Evolutionary conservation across 92 coral and sea anemone genomes (phyloP), one percentile per base, ranked within the genome.

Genomic region (Phenganax marumi): DNA sequence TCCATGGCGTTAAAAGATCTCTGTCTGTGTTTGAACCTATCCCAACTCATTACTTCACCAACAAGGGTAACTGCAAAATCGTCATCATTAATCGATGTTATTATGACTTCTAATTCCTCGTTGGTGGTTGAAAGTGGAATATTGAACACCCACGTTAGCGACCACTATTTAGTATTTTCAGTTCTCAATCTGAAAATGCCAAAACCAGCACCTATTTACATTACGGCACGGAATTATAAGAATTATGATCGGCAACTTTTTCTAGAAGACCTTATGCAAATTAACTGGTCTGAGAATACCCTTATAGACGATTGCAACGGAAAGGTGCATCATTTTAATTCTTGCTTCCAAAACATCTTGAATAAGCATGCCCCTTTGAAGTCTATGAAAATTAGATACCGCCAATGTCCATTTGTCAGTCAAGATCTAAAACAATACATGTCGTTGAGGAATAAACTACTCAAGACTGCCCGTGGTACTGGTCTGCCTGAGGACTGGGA

Each of bases 251-350:
- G 22, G 13, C 17, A 65, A 13, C 13, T n/a, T 13, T 81, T 68
- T 26, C 18, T 68, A 48, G 48, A 54, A n/a, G 76, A 81, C 62
- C 77, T 50, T 3, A 26, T 0, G 19, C 52, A 64, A 50, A 61
- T 78, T 46, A 33, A 50, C 17, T 83, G 82, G 86, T 2, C 22
- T 0, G 82, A 84, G 55, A 84, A 19, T 24, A 55, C 50, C 50
- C 21, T 58, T 23, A 24, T 24, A 17, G 73, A 83, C 81, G 74
- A 84, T 57, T 65, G 33, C 25, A 75, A 84, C 68, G 83, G 46
- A 50, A 84, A 84, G 61, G 26, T 84, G 83, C 58, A 16, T 22
- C 76, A 76, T 75, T 84, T 84, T 17, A 75, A 84, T 49, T 8
- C 14, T 18, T 24, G 46, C 73, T 60, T 76, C 13, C 49, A 47